A percentile compares a stretch with the other conserved stretches of the same genome.
phyloP scores from a whole-genome alignment of 1,140 invertebrate species.

The Ceratoteleas bidentatus region DNA sequence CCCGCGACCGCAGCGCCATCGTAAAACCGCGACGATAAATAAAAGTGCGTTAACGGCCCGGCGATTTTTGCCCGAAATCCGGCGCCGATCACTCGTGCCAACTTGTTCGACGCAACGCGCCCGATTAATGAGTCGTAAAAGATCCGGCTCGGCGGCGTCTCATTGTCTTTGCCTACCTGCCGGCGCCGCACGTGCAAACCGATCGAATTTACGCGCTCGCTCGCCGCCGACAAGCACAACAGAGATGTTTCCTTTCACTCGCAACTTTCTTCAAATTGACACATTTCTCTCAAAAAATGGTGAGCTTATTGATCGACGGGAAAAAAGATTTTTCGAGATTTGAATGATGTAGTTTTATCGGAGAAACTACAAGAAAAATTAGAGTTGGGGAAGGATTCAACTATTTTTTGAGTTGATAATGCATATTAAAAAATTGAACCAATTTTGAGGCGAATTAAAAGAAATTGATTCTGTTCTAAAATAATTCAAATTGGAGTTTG shows the following conservation, averaged over 20 bases:
- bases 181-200: constrained; percentile 58
- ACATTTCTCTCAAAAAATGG: constrained; percentile 49
- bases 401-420: too few species aligned
- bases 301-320: neutral
- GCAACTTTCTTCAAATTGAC: constrained; percentile 59
- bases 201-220: constrained; percentile 62
- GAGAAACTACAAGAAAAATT: too few species aligned
- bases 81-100: constrained; percentile 47
- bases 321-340: too few species aligned
- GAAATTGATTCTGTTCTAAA: too few species aligned
- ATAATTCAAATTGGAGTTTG: too few species aligned
- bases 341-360: too few species aligned
- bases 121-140: constrained; percentile 64
- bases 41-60: constrained; percentile 22
- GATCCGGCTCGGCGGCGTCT: constrained; percentile 51
- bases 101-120: constrained; percentile 55
- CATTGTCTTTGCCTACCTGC: constrained; percentile 62
- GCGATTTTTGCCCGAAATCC: constrained; percentile 7
- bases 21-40: constrained; percentile 50
- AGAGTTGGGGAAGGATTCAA: too few species aligned
- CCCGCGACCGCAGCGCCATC: neutral
- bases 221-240: constrained; percentile 58
- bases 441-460: too few species aligned
- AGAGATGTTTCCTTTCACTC: constrained; percentile 62
- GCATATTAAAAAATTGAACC: too few species aligned